Percentiles rank a stretch among this genome's conserved stretches.
These are phyloP conservation scores for Vespertilio murinus DNA, from an alignment of 2,797 vertebrate species.

Conservation along the genomic window DNA sequence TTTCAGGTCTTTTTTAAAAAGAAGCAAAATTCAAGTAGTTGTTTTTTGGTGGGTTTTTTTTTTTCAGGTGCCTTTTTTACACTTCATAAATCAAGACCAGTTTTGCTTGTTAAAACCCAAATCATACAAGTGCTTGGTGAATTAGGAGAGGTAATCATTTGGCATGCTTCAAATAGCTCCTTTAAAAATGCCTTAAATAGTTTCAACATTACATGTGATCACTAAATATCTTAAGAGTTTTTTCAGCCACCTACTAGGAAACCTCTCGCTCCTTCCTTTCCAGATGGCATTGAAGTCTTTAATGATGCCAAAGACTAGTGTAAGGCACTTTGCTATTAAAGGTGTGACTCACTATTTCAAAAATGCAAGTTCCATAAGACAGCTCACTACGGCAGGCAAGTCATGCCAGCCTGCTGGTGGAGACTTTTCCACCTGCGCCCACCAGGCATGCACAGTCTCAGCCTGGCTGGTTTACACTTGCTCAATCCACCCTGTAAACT, in stretches of 20 bases:
- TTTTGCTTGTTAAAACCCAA: constrained; percentile 62
- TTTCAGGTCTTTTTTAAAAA: constrained; percentile 58
- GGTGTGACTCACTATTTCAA: constrained; percentile 45
- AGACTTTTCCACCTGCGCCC: neutral
- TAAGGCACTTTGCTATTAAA: constrained; percentile 13
- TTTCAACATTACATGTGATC: constrained; percentile 66
- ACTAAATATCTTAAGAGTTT: constrained; percentile 63
- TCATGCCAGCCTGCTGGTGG: neutral
- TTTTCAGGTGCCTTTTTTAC: constrained; percentile 50
- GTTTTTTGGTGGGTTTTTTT: constrained; percentile 39
- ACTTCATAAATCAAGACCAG: constrained; percentile 65
- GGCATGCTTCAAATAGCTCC: constrained; percentile 53
- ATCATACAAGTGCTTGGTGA: constrained; percentile 42
- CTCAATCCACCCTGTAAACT: neutral
- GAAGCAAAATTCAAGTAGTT: constrained; percentile 54
- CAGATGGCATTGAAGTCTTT: constrained; percentile 52
- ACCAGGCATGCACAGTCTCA: neutral
- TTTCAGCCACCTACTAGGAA: constrained; percentile 70
- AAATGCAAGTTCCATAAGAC: neutral
- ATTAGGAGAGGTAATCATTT: constrained; percentile 55
- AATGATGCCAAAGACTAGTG: constrained; percentile 40
- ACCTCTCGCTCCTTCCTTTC: constrained; percentile 58
- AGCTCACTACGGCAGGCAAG: neutral
- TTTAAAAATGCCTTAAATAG: constrained; percentile 65
- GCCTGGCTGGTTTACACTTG: neutral